phyloP scores from a whole-genome alignment of 2,113 vertebrate genomes.

The Pycnonotus jocosus region DNA sequence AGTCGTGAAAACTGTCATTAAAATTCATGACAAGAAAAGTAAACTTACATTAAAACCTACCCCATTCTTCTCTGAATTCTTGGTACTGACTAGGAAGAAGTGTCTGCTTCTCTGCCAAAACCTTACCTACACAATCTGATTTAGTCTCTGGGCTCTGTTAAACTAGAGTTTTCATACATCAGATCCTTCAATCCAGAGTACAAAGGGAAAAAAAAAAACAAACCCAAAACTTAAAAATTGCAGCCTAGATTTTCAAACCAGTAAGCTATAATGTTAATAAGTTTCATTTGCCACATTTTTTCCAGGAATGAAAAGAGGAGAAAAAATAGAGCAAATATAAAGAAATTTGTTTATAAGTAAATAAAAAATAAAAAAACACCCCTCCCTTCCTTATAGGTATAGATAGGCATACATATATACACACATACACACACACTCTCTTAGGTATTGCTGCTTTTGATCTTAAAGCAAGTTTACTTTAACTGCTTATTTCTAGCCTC shows the following conservation, averaged over 20 bases:
- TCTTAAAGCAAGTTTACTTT: not conserved
- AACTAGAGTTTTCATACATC: not conserved
- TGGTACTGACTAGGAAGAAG: slow-evolving; percentile 31
- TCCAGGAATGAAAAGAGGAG: not conserved
- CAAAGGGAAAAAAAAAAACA: not conserved
- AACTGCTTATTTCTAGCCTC: not conserved
- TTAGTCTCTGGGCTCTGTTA: slow-evolving; percentile 13
- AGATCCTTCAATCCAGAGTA: not conserved
- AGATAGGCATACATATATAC: not conserved
- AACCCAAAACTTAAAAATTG: not conserved
- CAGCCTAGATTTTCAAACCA: slow-evolving; percentile 10
- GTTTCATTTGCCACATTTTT: not conserved
- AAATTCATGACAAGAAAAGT: slow-evolving; percentile 71
- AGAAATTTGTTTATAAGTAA: slow-evolving; percentile 6
- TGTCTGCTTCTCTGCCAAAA: slow-evolving; percentile 31
- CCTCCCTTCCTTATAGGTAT: not conserved
- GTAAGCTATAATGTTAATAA: not conserved
- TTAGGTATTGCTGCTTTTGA: not conserved
- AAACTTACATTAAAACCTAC: slow-evolving; percentile 61
- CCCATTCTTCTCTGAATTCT: slow-evolving; percentile 27
- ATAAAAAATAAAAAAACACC: not conserved
- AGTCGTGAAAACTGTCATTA: slow-evolving; percentile 58
- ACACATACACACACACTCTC: fast-evolving
- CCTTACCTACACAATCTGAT: not conserved
- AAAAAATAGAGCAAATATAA: not conserved